Evolutionary conservation across 2,888 invertebrate species (phyloP).

Genomic region (Cyclophora punctaria): DNA sequence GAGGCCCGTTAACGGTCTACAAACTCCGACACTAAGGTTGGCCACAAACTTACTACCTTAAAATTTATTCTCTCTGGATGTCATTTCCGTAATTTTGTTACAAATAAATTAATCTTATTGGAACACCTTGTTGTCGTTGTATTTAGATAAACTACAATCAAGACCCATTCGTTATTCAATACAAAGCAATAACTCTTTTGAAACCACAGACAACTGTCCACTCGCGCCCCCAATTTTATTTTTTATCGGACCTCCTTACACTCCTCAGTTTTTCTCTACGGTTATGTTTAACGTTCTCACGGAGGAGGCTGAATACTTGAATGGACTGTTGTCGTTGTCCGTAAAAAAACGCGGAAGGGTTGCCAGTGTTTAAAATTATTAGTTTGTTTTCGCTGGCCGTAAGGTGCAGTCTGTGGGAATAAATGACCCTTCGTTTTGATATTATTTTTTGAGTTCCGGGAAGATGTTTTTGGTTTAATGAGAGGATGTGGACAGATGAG

Average conservation of each 20-base stretch:
- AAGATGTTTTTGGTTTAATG: conserved; percentile 61
- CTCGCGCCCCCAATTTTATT: conserved; percentile 53
- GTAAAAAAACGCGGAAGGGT: conserved; percentile 71
- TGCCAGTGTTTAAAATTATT: conserved; percentile 63
- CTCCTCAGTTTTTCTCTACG: conserved; percentile 51
- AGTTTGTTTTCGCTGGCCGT: conserved; percentile 58
- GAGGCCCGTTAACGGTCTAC: no score
- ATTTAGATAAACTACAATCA: conserved; percentile 47
- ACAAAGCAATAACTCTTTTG: conserved; percentile 49
- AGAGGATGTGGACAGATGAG: conserved; percentile 54
- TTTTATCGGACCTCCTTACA: conserved; percentile 45
- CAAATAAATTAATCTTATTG: no score
- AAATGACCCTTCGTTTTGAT: conserved; percentile 56
- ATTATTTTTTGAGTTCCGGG: conserved; percentile 63
- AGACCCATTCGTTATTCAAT: conserved; percentile 52
- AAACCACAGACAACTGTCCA: conserved; percentile 58
- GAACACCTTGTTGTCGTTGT: conserved; percentile 35
- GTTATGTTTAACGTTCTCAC: conserved; percentile 68
- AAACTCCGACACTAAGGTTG: no score
- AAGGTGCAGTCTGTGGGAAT: conserved; percentile 67
- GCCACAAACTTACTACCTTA: no score
- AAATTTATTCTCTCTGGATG: no score
- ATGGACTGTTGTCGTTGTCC: conserved; percentile 37
- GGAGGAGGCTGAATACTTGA: conserved; percentile 50
- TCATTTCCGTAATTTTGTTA: no score